Conservation (phyloP, 2,113 vertebrate species). For the Aphelocoma coerulescens region DNA sequence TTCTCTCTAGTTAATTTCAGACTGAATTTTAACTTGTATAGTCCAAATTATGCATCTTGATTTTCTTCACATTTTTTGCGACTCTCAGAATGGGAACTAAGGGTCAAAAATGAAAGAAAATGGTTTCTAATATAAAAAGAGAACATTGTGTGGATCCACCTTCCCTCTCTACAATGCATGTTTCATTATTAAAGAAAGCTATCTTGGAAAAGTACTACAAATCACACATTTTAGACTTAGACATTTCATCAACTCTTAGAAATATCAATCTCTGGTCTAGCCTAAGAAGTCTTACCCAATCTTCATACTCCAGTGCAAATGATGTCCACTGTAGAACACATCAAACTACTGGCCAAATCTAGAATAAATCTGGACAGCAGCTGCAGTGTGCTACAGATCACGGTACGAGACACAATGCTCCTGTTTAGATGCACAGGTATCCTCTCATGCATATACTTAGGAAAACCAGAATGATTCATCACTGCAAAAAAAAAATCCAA, state of each 20-base stretch:
- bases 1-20: not conserved
- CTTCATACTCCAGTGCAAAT: not conserved
- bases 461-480: not conserved
- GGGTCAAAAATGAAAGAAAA: not conserved
- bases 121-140: not conserved
- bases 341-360: not conserved
- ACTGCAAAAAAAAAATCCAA: not conserved
- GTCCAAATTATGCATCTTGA: not conserved
- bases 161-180: not conserved
- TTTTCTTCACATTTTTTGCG: not conserved
- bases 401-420: fast-evolving
- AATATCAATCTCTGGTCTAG: not conserved
- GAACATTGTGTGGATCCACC: not conserved
- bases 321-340: not conserved
- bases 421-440: not conserved
- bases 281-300: not conserved
- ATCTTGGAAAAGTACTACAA: not conserved
- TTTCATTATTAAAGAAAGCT: not conserved
- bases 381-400: not conserved
- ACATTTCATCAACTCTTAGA: not conserved
- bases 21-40: not conserved
- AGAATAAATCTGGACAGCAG: not conserved
- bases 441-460: not conserved
- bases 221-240: not conserved
- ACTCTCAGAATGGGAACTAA: not conserved